Percentiles rank a stretch among this genome's conserved stretches.
These are phyloP conservation scores for Samia ricini DNA, from an alignment of 1,140 invertebrate species.

Conservation along the genomic window DNA sequence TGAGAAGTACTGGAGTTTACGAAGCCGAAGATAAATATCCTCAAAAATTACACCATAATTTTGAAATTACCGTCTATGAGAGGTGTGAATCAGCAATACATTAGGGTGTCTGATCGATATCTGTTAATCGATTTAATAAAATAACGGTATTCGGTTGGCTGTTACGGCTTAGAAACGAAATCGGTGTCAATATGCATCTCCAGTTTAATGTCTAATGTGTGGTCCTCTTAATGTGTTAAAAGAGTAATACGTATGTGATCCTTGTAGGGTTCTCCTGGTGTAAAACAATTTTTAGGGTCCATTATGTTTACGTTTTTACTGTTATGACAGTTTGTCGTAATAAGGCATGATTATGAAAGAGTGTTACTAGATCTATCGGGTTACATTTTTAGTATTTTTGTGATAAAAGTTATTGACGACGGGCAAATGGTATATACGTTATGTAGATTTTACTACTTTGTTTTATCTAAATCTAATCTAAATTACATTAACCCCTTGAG, in stretches of 20 bases:
- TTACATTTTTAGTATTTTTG: slow-evolving; percentile 30
- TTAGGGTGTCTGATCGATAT: slow-evolving; percentile 36
- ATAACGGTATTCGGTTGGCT: slow-evolving; percentile 27
- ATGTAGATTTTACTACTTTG: background rate
- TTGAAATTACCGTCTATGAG: slow-evolving; percentile 10
- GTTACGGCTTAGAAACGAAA: slow-evolving; percentile 28
- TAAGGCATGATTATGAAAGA: slow-evolving; percentile 39
- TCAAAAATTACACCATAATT: background rate
- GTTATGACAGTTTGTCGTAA: slow-evolving; percentile 44
- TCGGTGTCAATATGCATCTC: slow-evolving; percentile 31
- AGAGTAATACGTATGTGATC: slow-evolving; percentile 22
- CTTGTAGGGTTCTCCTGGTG: slow-evolving; percentile 9
- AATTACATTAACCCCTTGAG: too few species aligned
- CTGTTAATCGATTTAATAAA: slow-evolving; percentile 38
- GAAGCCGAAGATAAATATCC: slow-evolving; percentile 19
- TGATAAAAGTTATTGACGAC: background rate
- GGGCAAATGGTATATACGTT: background rate
- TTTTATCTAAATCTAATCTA: background rate
- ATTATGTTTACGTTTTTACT: slow-evolving; percentile 26
- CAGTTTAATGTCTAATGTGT: slow-evolving; percentile 37
- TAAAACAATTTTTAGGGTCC: slow-evolving; percentile 13
- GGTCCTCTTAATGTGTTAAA: slow-evolving; percentile 38
- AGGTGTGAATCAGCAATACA: slow-evolving; percentile 42
- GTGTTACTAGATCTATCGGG: slow-evolving; percentile 25
- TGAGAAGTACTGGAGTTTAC: slow-evolving; percentile 1